A percentile compares a stretch with the other conserved stretches of the same genome.
These are phyloP conservation scores for Peromyscus leucopus DNA, from an alignment of 2,113 vertebrate genomes.

Conservation along the genomic window DNA sequence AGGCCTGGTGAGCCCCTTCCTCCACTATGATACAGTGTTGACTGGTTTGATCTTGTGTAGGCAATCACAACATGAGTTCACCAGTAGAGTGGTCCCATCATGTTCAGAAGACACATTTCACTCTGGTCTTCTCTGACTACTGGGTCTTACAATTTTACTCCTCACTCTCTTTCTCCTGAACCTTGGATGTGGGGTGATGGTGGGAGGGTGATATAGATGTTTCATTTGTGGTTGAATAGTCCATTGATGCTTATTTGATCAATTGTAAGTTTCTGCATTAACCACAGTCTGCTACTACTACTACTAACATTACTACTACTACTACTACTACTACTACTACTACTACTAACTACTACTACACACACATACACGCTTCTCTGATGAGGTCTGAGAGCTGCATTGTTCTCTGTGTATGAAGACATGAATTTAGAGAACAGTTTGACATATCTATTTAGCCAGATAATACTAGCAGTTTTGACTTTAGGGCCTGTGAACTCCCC, in stretches of 20 bases:
- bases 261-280: not conserved
- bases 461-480: not conserved
- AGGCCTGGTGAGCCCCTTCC: not conserved
- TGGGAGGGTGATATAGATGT: not conserved
- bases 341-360: not conserved
- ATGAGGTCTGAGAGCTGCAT: not conserved
- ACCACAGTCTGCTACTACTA: too few relatives aligned
- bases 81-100: not conserved
- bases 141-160: not conserved
- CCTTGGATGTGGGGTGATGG: not conserved
- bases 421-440: not conserved
- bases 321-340: not conserved
- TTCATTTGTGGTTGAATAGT: not conserved
- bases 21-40: not conserved
- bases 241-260: not conserved
- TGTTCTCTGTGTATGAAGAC: not conserved
- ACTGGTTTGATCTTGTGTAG: not conserved
- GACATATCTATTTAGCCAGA: not conserved
- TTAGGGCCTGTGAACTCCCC: not conserved
- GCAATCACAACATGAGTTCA: not conserved
- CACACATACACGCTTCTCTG: not conserved
- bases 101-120: not conserved
- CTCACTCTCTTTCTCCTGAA: not conserved
- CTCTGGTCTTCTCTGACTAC: not conserved
- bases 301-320: not conserved